Evolutionary conservation across 1,140 invertebrate species (phyloP).

Genomic region (Penaeus vannamei): DNA sequence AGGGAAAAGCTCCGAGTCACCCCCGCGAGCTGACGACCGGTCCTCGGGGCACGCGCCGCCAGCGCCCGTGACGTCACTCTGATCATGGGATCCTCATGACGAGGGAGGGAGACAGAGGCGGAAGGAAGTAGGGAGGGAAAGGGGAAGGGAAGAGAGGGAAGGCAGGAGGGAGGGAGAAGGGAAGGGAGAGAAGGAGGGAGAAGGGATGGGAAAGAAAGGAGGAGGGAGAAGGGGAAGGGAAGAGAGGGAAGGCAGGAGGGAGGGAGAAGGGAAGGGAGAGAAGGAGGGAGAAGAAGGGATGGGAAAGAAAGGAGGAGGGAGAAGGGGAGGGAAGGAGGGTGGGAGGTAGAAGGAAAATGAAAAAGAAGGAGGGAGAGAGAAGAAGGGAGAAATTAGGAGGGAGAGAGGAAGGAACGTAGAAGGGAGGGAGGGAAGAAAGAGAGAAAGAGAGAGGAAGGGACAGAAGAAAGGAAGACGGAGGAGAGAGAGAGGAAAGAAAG

Average conservation of each 20-base stretch:
- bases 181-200: neutral
- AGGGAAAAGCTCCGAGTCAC: too few species aligned
- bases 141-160: neutral
- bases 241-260: too few species aligned
- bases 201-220: too few species aligned
- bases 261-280: neutral
- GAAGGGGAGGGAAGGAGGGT: neutral
- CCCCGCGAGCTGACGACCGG: neutral
- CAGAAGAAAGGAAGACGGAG: neutral
- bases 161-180: neutral
- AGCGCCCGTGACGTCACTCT: neutral
- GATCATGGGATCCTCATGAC: neutral
- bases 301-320: neutral
- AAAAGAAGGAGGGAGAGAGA: neutral
- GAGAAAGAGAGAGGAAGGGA: neutral
- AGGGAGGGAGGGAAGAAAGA: neutral
- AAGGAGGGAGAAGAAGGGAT: neutral
- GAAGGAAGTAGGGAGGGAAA: neutral
- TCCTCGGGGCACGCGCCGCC: neutral
- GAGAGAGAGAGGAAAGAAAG: neutral
- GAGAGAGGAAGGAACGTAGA: neutral
- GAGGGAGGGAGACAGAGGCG: neutral
- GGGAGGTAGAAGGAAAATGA: too few species aligned
- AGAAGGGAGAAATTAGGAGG: neutral
- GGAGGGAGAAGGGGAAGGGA: too few species aligned